Conservation (phyloP, 1,140 invertebrate species). For the Papilio dardanus region DNA sequence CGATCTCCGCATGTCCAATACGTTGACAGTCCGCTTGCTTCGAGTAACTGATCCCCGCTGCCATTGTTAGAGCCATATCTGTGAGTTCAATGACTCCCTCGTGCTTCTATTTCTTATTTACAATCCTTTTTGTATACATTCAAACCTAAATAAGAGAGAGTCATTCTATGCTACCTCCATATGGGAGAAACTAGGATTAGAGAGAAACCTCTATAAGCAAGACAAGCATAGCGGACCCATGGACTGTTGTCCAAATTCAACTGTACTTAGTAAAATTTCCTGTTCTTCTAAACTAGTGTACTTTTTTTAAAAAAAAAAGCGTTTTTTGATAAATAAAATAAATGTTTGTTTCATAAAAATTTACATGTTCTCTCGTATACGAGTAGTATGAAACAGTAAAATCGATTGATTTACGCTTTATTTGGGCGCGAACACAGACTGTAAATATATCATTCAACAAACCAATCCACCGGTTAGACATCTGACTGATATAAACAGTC, state of each 20-base stretch:
- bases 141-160: too few species aligned
- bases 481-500: slow-evolving; percentile 75
- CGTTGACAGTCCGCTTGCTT: slow-evolving; percentile 44
- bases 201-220: too few species aligned
- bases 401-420: slow-evolving; percentile 47
- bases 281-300: not conserved
- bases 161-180: too few species aligned
- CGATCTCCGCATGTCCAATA: slow-evolving; percentile 47
- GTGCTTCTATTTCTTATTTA: slow-evolving; percentile 37
- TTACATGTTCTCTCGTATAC: slow-evolving; percentile 5
- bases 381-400: not conserved
- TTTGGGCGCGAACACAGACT: slow-evolving; percentile 45
- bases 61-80: slow-evolving; percentile 48
- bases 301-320: not conserved
- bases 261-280: too few species aligned
- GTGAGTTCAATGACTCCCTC: slow-evolving; percentile 31
- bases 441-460: slow-evolving; percentile 64
- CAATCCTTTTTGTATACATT: slow-evolving; percentile 1
- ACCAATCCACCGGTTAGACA: slow-evolving; percentile 65
- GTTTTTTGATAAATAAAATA: too few species aligned
- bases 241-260: too few species aligned
- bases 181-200: too few species aligned
- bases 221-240: too few species aligned
- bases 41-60: slow-evolving; percentile 47
- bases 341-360: not conserved